phyloP scores from a whole-genome alignment of 2,113 vertebrate species.

The Chlorodrepanis virens region DNA sequence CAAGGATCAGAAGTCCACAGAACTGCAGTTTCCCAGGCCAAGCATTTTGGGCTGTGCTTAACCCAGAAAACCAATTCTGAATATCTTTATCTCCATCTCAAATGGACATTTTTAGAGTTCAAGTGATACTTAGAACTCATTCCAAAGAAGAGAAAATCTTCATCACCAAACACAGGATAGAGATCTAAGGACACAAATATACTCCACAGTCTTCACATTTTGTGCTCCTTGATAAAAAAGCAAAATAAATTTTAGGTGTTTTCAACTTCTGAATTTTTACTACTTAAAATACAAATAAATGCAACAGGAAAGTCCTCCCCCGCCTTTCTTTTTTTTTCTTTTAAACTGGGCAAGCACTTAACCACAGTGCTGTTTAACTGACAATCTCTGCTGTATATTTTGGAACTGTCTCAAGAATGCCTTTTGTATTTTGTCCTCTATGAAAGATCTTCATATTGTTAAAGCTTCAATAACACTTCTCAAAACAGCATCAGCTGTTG shows the following conservation, averaged over 20 bases:
- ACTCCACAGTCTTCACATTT: neutral
- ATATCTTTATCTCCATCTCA: neutral
- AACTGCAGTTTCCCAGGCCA: neutral
- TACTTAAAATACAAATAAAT: neutral
- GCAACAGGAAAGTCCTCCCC: neutral
- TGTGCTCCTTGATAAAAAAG: neutral
- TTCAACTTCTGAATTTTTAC: neutral
- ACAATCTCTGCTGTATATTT: neutral
- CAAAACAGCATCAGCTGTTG: constrained; percentile 18
- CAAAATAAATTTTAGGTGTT: neutral
- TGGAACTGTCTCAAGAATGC: constrained; percentile 29
- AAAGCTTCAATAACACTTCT: neutral
- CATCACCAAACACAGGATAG: neutral
- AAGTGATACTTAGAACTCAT: neutral
- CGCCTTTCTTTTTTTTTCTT: neutral
- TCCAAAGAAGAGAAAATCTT: neutral
- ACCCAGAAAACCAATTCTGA: neutral
- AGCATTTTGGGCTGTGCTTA: neutral
- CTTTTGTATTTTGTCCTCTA: constrained; percentile 4
- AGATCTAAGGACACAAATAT: neutral
- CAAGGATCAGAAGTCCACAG: neutral
- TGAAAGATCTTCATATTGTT: neutral
- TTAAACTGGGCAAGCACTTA: neutral
- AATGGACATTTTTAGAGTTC: neutral
- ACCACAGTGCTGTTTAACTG: neutral